These are phyloP conservation scores for Ornithoptera alexandrae DNA, from an alignment of 2,888 invertebrate species.

Conservation along the genomic window DNA sequence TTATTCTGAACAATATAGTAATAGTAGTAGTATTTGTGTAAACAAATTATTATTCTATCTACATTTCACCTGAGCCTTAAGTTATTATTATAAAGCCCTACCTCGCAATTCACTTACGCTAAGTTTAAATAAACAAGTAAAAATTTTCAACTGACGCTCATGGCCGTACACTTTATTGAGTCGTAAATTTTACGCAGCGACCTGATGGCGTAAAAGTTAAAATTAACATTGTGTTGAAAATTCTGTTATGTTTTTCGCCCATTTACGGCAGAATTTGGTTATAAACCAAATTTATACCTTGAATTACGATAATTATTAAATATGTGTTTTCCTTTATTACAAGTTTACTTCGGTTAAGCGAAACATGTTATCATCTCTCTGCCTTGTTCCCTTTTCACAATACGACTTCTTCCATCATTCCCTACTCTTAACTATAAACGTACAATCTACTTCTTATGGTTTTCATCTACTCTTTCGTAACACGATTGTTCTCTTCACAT, in stretches of 20 bases:
- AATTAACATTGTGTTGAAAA: slow-evolving; percentile 15
- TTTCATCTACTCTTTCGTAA: too few relatives aligned
- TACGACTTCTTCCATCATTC: too few relatives aligned
- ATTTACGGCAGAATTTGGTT: slow-evolving; percentile 3
- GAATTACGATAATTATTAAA: neutral
- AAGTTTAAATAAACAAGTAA: slow-evolving; percentile 1
- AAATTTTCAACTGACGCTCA: slow-evolving; percentile 2
- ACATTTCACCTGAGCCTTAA: too few relatives aligned
- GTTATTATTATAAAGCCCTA: neutral
- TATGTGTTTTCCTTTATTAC: too few relatives aligned
- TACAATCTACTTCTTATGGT: too few relatives aligned
- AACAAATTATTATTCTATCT: too few relatives aligned
- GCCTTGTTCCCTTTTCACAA: too few relatives aligned
- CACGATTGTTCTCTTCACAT: too few relatives aligned
- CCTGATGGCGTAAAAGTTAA: slow-evolving; percentile 14
- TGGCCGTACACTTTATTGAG: slow-evolving; percentile 10
- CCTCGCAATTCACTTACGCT: neutral
- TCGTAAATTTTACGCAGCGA: slow-evolving; percentile 15
- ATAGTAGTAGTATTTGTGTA: too few relatives aligned
- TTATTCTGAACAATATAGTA: too few relatives aligned
- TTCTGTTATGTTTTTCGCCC: neutral
- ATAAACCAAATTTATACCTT: neutral
- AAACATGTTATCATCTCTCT: too few relatives aligned
- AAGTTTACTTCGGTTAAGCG: neutral
- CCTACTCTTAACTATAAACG: too few relatives aligned